Conservation (phyloP, 2,797 vertebrate genomes). For the Sebastes alutus region DNA sequence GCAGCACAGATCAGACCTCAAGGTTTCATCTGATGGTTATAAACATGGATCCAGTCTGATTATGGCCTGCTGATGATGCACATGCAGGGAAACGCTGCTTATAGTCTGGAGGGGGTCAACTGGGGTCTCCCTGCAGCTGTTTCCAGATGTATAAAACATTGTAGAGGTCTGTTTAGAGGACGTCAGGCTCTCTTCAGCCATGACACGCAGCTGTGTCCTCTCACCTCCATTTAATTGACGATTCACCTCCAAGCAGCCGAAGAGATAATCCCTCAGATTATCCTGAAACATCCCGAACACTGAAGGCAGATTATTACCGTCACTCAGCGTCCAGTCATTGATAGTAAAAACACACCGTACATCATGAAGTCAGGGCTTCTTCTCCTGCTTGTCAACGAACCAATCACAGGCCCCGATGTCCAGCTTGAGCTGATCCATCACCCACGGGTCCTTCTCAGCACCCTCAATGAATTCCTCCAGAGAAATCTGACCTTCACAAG, state of each 20-base stretch:
- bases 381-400: slow-evolving; percentile 67
- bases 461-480: slow-evolving; percentile 80
- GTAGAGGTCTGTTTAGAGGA: neutral
- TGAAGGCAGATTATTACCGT: neutral
- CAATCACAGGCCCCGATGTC: slow-evolving; percentile 73
- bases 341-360: too few species aligned
- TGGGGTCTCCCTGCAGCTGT: neutral
- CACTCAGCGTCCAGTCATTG: neutral
- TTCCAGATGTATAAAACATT: neutral
- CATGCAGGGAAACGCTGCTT: too few species aligned
- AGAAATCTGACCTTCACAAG: slow-evolving; percentile 73
- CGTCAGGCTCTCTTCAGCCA: neutral
- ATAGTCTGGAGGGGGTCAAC: too few species aligned
- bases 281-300: neutral
- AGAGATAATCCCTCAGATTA: neutral
- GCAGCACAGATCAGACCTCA: too few species aligned
- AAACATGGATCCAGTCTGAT: neutral
- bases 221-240: neutral
- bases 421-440: slow-evolving; percentile 79
- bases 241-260: neutral
- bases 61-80: neutral
- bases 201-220: neutral
- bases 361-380: slow-evolving; percentile 9
- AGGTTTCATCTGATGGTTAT: too few species aligned
- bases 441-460: slow-evolving; percentile 77